Percentiles rank a stretch among this genome's conserved stretches.
phyloP scores from a whole-genome alignment of 2,888 invertebrate genomes.

The Caenorhabditis japonica region DNA sequence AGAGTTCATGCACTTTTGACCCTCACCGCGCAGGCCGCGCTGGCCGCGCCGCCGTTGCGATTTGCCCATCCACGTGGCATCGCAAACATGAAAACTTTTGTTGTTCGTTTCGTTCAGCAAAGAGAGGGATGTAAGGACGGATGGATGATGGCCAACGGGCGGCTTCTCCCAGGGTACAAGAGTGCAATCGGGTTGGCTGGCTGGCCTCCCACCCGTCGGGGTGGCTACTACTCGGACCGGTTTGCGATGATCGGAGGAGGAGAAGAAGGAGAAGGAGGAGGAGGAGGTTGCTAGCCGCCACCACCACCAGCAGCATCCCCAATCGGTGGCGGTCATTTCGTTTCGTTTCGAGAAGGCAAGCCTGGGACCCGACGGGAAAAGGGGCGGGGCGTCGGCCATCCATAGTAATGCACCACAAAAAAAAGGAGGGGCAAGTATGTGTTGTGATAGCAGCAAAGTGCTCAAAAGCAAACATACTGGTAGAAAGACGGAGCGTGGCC shows the following conservation, averaged over 20 bases:
- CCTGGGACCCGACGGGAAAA: neutral
- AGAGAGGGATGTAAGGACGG: no score
- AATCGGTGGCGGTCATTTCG: conserved; percentile 22
- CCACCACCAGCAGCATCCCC: conserved; percentile 3
- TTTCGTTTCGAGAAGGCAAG: conserved; percentile 15
- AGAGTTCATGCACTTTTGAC: conserved; percentile 19
- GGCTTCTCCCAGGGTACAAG: conserved; percentile 15
- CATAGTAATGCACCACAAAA: no score
- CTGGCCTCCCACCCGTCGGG: no score
- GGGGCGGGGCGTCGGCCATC: conserved; percentile 17
- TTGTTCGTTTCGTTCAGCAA: no score
- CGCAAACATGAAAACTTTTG: conserved; percentile 10
- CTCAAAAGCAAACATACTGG: conserved; percentile 3
- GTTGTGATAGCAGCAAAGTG: neutral
- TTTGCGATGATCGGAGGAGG: conserved; percentile 18
- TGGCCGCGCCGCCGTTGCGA: no score
- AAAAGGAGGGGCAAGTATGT: neutral
- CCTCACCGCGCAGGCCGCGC: no score
- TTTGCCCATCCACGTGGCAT: conserved; percentile 18
- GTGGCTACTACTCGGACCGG: conserved; percentile 22
- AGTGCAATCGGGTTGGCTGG: conserved; percentile 25
- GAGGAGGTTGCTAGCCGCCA: conserved; percentile 1
- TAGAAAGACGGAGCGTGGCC: no score
- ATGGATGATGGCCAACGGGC: no score
- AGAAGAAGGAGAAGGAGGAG: conserved; percentile 7